phyloP scores from a whole-genome alignment of 2,888 invertebrate genomes.

The Caenorhabditis sulstoni region DNA sequence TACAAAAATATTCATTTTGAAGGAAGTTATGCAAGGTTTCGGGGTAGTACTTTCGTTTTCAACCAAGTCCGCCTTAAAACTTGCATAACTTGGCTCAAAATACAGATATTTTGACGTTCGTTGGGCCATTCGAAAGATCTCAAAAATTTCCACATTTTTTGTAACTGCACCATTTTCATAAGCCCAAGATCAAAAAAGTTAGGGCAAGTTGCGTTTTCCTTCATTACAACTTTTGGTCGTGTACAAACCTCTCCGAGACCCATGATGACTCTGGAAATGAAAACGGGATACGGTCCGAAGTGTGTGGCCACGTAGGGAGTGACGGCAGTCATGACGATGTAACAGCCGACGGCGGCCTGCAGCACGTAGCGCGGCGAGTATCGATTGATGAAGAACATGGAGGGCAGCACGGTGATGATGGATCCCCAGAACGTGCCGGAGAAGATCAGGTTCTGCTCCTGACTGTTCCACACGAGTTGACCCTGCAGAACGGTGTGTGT shows the following conservation, averaged over 20 bases:
- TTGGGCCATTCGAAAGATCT: no score
- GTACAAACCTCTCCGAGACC: conserved; percentile 74
- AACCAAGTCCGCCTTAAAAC: no score
- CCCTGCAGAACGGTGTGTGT: conserved; percentile 60
- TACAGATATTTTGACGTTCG: no score
- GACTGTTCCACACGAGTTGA: conserved; percentile 68
- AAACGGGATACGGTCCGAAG: conserved; percentile 66
- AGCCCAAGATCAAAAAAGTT: no score
- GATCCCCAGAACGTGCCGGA: conserved; percentile 75
- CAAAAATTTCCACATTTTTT: no score
- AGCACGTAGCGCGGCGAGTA: conserved; percentile 55
- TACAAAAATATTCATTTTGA: no score
- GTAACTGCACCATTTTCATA: no score
- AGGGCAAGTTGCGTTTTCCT: not conserved
- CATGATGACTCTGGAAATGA: conserved; percentile 71
- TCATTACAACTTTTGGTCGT: conserved; percentile 1
- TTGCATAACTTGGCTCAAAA: no score
- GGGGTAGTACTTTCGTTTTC: no score
- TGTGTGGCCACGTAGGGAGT: conserved; percentile 69
- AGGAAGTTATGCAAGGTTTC: no score
- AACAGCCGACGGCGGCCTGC: conserved; percentile 59
- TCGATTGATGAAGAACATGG: conserved; percentile 71
- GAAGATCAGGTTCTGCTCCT: conserved; percentile 72
- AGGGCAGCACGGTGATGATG: conserved; percentile 69
- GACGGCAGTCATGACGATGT: conserved; percentile 60